A percentile compares a stretch with the other conserved stretches of the same genome.
Conservation (phyloP, 2,113 vertebrate species). For the Phrynosoma blainvillii region DNA sequence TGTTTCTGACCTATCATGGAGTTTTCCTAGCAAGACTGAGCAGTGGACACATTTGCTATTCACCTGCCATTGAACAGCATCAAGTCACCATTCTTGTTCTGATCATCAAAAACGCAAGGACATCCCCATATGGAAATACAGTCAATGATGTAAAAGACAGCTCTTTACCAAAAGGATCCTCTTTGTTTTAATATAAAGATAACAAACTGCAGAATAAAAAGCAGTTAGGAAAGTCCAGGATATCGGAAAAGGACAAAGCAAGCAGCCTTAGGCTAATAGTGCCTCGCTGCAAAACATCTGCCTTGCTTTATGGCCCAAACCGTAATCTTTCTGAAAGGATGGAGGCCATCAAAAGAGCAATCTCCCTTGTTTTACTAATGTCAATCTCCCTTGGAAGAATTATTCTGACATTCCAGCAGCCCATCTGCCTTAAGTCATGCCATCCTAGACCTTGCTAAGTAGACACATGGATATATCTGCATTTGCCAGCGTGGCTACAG, state of each 20-base stretch:
- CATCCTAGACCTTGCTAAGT: rapidly evolving
- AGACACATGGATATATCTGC: rapidly evolving
- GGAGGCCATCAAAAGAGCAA: slow-evolving; percentile 1
- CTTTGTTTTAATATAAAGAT: slow-evolving; percentile 44
- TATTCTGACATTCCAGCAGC: slow-evolving; percentile 26
- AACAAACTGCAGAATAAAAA: slow-evolving; percentile 56
- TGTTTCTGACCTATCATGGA: no score
- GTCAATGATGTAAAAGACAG: slow-evolving; percentile 9
- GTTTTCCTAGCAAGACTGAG: no score
- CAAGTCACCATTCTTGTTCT: background rate
- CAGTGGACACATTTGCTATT: no score
- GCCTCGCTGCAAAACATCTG: background rate
- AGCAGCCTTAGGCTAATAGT: background rate
- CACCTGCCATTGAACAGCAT: background rate
- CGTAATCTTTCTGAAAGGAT: background rate
- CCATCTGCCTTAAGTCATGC: background rate
- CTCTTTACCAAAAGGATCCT: slow-evolving; percentile 4
- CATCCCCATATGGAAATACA: no score
- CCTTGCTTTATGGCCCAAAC: background rate
- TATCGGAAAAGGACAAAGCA: background rate
- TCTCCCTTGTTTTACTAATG: slow-evolving; percentile 12
- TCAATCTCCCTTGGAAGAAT: background rate
- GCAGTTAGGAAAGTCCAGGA: slow-evolving; percentile 22
- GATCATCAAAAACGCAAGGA: no score
- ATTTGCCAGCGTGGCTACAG: background rate